Evolutionary conservation across 2,113 vertebrate genomes (phyloP).

Genomic region (Albula glossodonta): DNA sequence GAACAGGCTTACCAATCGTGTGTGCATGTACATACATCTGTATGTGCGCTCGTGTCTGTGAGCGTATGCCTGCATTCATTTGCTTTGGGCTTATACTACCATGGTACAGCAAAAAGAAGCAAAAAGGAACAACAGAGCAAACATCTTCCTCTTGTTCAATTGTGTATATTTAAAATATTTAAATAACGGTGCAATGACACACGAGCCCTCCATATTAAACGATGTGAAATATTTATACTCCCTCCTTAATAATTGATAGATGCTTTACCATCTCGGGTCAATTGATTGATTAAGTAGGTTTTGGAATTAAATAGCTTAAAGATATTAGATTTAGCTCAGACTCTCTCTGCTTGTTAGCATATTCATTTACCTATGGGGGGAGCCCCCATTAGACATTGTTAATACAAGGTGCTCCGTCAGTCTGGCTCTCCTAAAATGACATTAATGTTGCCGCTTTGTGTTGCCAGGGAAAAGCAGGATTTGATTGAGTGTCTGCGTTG

Average conservation of each 20-base stretch:
- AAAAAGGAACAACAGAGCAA: neutral
- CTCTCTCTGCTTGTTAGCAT: conserved; percentile 83
- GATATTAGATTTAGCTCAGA: conserved; percentile 90
- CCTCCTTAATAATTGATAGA: conserved; percentile 89
- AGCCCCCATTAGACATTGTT: conserved; percentile 89
- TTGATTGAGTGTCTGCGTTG: conserved; percentile 87
- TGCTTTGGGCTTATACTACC: neutral
- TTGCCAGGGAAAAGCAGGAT: conserved; percentile 86
- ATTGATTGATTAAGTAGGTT: conserved; percentile 90
- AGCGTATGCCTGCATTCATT: neutral
- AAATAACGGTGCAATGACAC: conserved; percentile 58
- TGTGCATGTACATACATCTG: neutral
- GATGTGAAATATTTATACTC: conserved; percentile 87
- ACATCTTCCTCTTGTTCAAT: too few species aligned
- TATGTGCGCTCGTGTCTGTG: too few species aligned
- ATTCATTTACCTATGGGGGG: conserved; percentile 89
- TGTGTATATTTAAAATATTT: conserved; percentile 6
- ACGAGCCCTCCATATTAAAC: conserved; percentile 82
- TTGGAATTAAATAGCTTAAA: conserved; percentile 92
- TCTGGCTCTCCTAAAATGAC: conserved; percentile 84
- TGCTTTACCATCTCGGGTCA: conserved; percentile 84
- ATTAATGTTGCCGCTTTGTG: conserved; percentile 81
- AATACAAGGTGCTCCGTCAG: conserved; percentile 86
- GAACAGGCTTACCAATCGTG: conserved; percentile 68
- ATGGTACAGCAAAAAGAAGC: neutral